phyloP scores from a whole-genome alignment of 2,113 vertebrate genomes.

The Natator depressus region DNA sequence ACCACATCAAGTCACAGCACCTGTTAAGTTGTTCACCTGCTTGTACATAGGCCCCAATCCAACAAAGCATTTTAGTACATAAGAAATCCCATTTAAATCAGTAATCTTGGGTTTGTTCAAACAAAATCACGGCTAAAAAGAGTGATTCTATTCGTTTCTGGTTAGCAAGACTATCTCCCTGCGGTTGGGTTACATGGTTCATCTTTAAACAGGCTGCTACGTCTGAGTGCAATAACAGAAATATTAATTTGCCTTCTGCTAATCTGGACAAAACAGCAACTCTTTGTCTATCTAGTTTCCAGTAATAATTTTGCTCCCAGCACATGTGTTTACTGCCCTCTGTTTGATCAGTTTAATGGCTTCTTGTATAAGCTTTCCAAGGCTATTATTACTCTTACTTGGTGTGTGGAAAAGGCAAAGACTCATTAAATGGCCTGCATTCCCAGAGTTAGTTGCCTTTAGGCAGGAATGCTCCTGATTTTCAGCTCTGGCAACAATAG shows the following conservation, averaged over 20 bases:
- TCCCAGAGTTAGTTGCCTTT: constrained; percentile 39
- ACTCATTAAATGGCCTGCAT: constrained; percentile 27
- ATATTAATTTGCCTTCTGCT: constrained; percentile 26
- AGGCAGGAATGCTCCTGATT: constrained; percentile 11
- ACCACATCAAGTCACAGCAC: background rate
- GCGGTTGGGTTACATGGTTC: background rate
- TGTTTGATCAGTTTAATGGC: constrained; percentile 40
- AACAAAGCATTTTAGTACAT: background rate
- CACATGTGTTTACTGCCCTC: background rate
- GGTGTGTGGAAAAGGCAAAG: constrained; percentile 42
- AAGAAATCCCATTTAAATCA: background rate
- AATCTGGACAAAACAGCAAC: constrained; percentile 25
- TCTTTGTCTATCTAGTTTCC: constrained; percentile 33
- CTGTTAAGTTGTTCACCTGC: background rate
- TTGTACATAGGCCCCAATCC: background rate
- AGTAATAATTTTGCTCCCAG: constrained; percentile 36
- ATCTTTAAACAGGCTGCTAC: background rate
- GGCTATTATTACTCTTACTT: constrained; percentile 41
- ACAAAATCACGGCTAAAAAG: background rate
- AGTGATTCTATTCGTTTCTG: background rate
- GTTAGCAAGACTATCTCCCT: background rate
- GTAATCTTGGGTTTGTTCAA: background rate
- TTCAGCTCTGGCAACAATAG: constrained; percentile 12
- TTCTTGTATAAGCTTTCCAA: background rate
- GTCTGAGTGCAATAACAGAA: background rate